phyloP scores from a whole-genome alignment of 2,797 vertebrate genomes.

The Hydrophis major region DNA sequence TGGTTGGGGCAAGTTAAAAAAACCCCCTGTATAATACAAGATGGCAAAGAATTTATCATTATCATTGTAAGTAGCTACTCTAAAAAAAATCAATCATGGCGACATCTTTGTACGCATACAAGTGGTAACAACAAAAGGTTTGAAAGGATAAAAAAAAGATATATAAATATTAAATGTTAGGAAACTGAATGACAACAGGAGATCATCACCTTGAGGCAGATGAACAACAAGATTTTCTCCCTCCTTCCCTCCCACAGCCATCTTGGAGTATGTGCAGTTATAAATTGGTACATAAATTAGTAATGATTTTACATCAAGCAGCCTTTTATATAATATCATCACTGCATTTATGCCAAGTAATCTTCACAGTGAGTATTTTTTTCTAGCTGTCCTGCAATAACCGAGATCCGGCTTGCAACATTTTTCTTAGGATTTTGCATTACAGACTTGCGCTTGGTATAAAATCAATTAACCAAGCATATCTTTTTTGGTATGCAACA shows the following conservation, averaged over 20 bases:
- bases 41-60: neutral
- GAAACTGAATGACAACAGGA: neutral
- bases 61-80: neutral
- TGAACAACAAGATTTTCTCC: neutral
- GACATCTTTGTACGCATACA: neutral
- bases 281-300: neutral
- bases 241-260: neutral
- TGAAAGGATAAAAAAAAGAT: neutral
- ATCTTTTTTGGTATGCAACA: neutral
- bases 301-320: neutral
- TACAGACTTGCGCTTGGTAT: neutral
- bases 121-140: neutral
- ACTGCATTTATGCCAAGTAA: neutral
- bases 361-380: neutral
- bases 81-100: neutral
- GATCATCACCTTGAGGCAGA: neutral
- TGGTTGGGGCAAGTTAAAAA: neutral
- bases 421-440: neutral
- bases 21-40: neutral
- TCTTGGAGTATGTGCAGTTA: neutral
- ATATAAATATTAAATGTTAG: neutral
- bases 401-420: neutral
- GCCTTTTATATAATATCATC: neutral
- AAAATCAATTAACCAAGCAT: neutral
- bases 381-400: neutral